Base-by-base conservation (phyloP, 2,888 invertebrate genomes). In the Himalopsyche anomala region DNA sequence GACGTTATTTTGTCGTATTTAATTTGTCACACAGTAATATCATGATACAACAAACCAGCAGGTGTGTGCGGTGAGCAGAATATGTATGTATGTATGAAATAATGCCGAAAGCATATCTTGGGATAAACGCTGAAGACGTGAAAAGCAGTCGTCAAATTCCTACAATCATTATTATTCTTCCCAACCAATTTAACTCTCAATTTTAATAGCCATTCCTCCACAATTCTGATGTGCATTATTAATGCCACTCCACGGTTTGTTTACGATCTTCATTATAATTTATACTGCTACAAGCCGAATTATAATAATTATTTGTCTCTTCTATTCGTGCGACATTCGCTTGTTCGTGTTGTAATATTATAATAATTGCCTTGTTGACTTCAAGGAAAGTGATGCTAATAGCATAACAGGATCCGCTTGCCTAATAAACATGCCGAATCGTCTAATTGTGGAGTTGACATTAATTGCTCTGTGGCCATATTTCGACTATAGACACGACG, bases 301-400 rank as follows among this genome's bases (percentile, higher is more conserved):
- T 62, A 62, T 62, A 62, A 62, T 62, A 62, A 51, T 51, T 51
- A 51, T 51, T 51, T 51, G 51, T 51, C 51, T 51, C 51, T 51
- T 15, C 51, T 51, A 51, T 51, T 19, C 62, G 62, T 28, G 19
- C 62, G 5, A 62, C 19, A 62, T 19, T 62, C 28, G 62, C 62
- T 11, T 62, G 8, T 19, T 15, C 9, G 62, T 62, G 62, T 62
- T 62, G 28, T 62, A 62, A 62, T 19, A 62, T 62, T 62, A 62
- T 28, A 62, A 62, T 62, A 62, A 62, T 62, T 62, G 62, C 62
- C 62, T 62, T 62, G 62, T 62, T 62, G 62, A 28, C 62, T 62
- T 62, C 28, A n/a, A 28, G 62, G 62, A 62, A 62, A 62, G 62
- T 62, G 62, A 62, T 62, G 62, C 28, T 62, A 62, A 62, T 62